Evolutionary conservation across 2,113 vertebrate genomes (phyloP), one percentile per base, ranked within the genome.

Genomic region (Nestor notabilis): DNA sequence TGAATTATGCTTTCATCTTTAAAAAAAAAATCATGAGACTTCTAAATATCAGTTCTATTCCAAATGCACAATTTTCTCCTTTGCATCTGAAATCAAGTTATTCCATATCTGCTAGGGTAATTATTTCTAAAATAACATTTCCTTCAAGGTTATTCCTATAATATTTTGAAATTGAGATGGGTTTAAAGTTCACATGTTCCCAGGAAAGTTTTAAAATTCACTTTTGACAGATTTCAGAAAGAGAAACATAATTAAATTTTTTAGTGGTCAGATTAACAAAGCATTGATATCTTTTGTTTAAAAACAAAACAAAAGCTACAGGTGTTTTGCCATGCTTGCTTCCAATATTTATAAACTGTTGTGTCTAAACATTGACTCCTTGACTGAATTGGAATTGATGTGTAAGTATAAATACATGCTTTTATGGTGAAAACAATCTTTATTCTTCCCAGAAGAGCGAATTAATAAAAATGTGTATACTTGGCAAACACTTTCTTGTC

Each of bases 401-500:
- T 89, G 53, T 83, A 53, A 87, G 65, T 93, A 82, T 82, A 83
- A 91, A 61, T 82, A 75, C 35, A 9, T 77, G 10, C 47, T 84
- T 83, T 84, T 83, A 33, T 69, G 16, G 3, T 91, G 56, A 92
- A 92, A 94, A 27, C 41, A 43, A 20, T 72, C 53, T 61, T 80
- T 33, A 70, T 55, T 80, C 41, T 89, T 91, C n/a, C 19, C 49
- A 82, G 78, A 82, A 46, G 33, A 95, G 9, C 7, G 3, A 92
- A 76, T 77, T 82, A 97, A 97, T 95, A 96, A 92, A 96, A 84
- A 61, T 27, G 3, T 50, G 7, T 93, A 11, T 70, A 63, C 52
- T 81, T 97, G 86, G 69, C 65, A 91, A 93, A 95, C 81, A 89
- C 74, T 95, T 91, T 28, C 83, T 82, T 91, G 86, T 95, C 86